phyloP scores from a whole-genome alignment of 2,113 vertebrate genomes.

The Callocephalon fimbriatum region DNA sequence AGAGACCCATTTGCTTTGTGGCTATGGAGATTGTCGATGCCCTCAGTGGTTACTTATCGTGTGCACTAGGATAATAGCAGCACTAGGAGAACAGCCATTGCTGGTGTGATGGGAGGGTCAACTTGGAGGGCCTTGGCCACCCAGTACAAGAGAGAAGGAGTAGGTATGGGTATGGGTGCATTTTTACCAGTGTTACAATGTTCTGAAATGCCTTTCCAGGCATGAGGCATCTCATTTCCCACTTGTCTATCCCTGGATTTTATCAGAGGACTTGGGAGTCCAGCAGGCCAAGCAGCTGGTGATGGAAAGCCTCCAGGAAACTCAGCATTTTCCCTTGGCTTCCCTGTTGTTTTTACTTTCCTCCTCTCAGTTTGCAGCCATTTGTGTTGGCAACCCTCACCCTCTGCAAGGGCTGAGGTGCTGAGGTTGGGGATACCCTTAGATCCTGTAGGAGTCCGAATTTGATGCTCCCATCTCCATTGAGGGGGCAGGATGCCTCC shows the following conservation, averaged over 20 bases:
- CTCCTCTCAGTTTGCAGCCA: not conserved
- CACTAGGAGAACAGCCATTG: not conserved
- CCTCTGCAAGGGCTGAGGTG: not conserved
- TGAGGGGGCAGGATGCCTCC: not conserved
- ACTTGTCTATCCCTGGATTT: not conserved
- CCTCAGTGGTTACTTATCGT: not conserved
- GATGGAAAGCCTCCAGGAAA: conserved; percentile 28
- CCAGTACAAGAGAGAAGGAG: not conserved
- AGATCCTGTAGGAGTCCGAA: accelerated
- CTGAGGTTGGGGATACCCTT: not conserved
- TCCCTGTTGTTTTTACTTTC: not conserved
- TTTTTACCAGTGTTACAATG: accelerated
- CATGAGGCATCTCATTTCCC: not conserved
- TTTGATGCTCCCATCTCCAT: not conserved
- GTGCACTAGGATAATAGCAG: not conserved
- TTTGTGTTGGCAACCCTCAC: not conserved
- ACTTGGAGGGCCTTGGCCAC: not conserved
- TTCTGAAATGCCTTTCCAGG: not conserved
- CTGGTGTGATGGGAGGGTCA: not conserved
- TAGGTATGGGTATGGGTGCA: not conserved
- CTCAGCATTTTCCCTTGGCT: conserved; percentile 13
- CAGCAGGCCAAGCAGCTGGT: not conserved
- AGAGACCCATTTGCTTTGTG: not conserved
- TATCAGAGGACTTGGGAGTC: not conserved
- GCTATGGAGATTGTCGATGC: not conserved